phyloP scores from a whole-genome alignment of 1,140 invertebrate species.

The Heliconius hermathena region DNA sequence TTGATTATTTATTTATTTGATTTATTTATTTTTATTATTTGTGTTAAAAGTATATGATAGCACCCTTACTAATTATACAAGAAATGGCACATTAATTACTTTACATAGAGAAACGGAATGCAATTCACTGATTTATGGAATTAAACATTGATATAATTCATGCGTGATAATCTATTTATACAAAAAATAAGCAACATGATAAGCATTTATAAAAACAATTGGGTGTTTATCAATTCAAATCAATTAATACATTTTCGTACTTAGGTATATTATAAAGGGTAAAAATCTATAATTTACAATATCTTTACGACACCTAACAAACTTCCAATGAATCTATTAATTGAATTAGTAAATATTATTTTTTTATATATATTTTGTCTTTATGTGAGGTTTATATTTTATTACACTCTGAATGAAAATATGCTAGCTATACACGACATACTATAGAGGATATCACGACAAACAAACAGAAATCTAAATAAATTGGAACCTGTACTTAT shows the following conservation, averaged over 20 bases:
- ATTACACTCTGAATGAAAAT: no score
- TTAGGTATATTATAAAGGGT: no score
- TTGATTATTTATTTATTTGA: no score
- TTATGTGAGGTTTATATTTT: no score
- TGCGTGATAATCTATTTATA: background rate
- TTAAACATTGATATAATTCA: background rate
- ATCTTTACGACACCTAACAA: no score
- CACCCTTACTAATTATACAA: background rate
- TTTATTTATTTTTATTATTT: background rate
- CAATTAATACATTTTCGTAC: no score
- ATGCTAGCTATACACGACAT: no score
- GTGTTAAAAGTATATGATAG: background rate
- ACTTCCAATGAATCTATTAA: no score
- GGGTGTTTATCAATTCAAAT: no score
- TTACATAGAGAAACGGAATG: slow-evolving; percentile 22
- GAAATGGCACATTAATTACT: background rate
- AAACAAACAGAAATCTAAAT: background rate
- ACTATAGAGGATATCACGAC: background rate
- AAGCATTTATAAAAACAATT: background rate
- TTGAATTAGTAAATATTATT: no score
- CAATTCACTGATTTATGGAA: slow-evolving; percentile 11
- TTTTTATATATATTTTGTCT: no score
- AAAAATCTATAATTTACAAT: no score
- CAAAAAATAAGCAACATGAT: background rate
- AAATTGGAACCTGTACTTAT: background rate